Evolutionary conservation across 2,888 invertebrate species (phyloP).

Genomic region (Xestia rhomboidea): DNA sequence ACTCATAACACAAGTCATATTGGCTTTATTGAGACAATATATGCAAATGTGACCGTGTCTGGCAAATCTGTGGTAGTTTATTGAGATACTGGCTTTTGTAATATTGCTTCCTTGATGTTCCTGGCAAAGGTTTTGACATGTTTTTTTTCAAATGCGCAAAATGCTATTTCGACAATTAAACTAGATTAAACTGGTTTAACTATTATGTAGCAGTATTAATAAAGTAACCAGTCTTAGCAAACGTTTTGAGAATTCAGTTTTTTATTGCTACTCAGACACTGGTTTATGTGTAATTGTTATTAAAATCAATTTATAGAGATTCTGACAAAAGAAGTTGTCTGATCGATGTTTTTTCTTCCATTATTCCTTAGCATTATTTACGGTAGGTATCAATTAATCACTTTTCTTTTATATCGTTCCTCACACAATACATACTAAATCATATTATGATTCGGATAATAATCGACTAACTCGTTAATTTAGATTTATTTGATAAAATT

Average conservation of each 20-base stretch:
- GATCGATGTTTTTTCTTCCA: neutral
- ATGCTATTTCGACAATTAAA: neutral
- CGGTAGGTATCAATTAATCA: neutral
- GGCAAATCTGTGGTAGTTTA: neutral
- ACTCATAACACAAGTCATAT: constrained; percentile 29
- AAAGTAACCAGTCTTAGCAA: neutral
- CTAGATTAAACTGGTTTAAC: neutral
- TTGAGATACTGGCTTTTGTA: neutral
- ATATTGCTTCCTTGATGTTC: constrained; percentile 10
- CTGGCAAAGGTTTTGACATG: too few species aligned
- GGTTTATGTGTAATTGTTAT: neutral
- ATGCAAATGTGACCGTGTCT: constrained; percentile 11
- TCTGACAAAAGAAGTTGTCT: neutral
- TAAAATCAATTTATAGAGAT: neutral
- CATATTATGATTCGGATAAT: neutral
- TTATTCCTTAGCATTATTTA: neutral
- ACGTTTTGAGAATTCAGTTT: neutral
- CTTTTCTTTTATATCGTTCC: neutral
- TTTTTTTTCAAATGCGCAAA: neutral
- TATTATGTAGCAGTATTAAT: neutral
- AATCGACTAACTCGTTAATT: neutral
- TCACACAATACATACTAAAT: too few species aligned
- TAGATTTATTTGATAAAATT: neutral
- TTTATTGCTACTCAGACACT: neutral
- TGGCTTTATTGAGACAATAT: constrained; percentile 44